Percentiles rank a stretch among this genome's conserved stretches.
phyloP scores from a whole-genome alignment of 53 echinoderm and acorn worm genomes.

The Temnopleurus reevesii region DNA sequence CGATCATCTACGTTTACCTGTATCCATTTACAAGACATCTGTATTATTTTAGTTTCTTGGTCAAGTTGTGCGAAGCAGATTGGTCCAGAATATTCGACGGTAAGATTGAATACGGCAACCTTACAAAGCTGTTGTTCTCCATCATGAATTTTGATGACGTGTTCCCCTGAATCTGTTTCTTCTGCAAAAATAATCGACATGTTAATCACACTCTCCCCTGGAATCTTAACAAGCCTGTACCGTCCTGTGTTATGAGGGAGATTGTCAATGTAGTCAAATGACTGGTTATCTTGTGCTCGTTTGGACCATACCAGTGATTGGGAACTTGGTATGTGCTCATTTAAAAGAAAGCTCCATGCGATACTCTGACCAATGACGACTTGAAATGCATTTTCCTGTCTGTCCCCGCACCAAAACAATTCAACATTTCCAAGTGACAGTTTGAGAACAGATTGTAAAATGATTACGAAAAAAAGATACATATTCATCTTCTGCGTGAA shows the following conservation, averaged over 20 bases:
- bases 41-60: not conserved
- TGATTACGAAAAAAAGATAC: no score
- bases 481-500: no score
- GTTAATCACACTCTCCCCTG: not conserved
- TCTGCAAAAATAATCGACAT: not conserved
- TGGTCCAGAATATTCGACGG: not conserved
- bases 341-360: not conserved
- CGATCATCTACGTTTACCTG: not conserved
- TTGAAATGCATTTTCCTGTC: not conserved
- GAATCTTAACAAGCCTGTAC: not conserved
- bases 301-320: not conserved
- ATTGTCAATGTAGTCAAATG: not conserved
- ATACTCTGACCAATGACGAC: not conserved
- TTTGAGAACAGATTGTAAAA: not conserved
- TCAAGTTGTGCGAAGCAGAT: not conserved
- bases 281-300: not conserved
- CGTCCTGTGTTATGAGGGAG: not conserved
- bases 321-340: not conserved
- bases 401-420: not conserved
- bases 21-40: conserved; percentile 11
- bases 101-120: not conserved
- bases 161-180: not conserved
- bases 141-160: not conserved
- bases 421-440: not conserved
- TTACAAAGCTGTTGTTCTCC: not conserved